Evolutionary conservation across 2,113 vertebrate species (phyloP).

Genomic region (Oplegnathus fasciatus): DNA sequence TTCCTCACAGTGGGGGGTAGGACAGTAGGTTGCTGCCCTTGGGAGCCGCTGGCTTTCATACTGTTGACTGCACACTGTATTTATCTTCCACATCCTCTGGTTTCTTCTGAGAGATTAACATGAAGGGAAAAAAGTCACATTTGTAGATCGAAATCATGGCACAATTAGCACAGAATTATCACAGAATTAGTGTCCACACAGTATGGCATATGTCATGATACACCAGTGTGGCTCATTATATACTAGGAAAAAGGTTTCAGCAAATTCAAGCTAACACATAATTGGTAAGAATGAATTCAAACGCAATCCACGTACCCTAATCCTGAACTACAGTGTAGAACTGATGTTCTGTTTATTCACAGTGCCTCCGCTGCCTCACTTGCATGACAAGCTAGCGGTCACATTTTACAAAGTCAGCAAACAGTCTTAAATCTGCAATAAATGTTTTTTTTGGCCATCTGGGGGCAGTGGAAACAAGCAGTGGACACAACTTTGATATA

Average conservation of each 20-base stretch:
- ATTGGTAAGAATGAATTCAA: background rate
- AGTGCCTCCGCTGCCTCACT: background rate
- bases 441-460: too few species aligned
- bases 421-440: too few species aligned
- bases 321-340: background rate
- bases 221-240: background rate
- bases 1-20: slow-evolving; percentile 56
- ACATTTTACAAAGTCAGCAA: too few species aligned
- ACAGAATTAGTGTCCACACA: background rate
- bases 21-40: slow-evolving; percentile 54
- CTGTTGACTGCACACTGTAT: slow-evolving; percentile 37
- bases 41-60: slow-evolving; percentile 43
- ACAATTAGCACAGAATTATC: background rate
- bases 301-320: background rate
- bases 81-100: slow-evolving; percentile 23
- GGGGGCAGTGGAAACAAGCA: too few species aligned
- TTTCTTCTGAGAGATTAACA: slow-evolving; percentile 26
- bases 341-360: background rate
- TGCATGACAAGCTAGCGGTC: background rate
- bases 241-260: too few species aligned
- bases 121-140: background rate
- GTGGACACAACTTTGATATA: too few species aligned
- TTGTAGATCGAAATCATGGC: slow-evolving; percentile 8
- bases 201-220: background rate
- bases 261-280: background rate